These are phyloP conservation scores for Ceyx cyanopectus DNA, from an alignment of 2,113 vertebrate species.

Conservation along the genomic window DNA sequence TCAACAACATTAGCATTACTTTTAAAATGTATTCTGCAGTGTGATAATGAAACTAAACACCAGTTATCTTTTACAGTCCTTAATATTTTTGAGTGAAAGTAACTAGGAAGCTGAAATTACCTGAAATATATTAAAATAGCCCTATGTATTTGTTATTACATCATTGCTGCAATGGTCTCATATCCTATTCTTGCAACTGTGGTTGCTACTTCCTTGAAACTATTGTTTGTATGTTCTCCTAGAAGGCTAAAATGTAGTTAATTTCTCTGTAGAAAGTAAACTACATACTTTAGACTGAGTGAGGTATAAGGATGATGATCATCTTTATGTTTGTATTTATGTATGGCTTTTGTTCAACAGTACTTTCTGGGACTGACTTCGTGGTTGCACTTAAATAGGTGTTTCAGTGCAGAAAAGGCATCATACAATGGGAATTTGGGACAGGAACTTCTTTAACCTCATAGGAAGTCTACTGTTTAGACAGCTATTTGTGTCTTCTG, in stretches of 20 bases:
- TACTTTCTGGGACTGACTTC: not conserved
- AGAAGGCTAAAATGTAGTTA: not conserved
- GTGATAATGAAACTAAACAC: conserved; percentile 15
- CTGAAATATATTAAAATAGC: not conserved
- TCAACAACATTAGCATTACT: not conserved
- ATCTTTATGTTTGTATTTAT: not conserved
- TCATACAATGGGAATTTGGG: not conserved
- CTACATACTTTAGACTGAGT: not conserved
- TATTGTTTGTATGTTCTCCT: not conserved
- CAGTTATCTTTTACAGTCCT: not conserved
- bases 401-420: not conserved
- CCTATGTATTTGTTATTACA: not conserved
- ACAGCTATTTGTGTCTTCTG: not conserved
- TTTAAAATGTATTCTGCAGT: conserved; percentile 8
- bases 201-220: not conserved
- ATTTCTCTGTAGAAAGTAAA: not conserved
- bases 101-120: not conserved
- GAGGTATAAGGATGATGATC: not conserved
- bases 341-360: not conserved
- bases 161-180: not conserved
- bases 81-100: not conserved
- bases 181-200: not conserved
- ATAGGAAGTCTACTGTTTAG: not conserved
- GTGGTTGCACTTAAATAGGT: not conserved
- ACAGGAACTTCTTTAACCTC: not conserved